Base-by-base conservation (phyloP, 2,797 vertebrate genomes). In the Danionella dracula region DNA sequence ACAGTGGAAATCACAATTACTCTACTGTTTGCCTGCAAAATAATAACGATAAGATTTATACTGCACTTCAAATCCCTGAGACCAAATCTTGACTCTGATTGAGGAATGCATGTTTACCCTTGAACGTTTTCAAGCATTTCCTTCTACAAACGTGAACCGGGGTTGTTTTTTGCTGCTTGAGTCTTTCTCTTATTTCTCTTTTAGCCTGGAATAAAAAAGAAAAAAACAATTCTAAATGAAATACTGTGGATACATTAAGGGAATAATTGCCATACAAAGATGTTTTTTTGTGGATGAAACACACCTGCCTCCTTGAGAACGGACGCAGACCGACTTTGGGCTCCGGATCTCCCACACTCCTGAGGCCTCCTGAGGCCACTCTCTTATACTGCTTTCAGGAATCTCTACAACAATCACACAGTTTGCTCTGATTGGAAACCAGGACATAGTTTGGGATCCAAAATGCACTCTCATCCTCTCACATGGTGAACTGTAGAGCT, bases 271-370 rank as follows among this genome's bases (percentile, higher is more conserved):
- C n/a, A n/a, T n/a, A n/a, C n/a, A n/a, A n/a, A n/a, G n/a, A n/a
- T n/a, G n/a, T n/a, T n/a, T n/a, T n/a, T n/a, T n/a, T n/a, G n/a
- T n/a, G n/a, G n/a, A n/a, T n/a, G n/a, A n/a, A n/a, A n/a, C n/a
- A n/a, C n/a, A 97, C 94, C 93, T 97, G 94, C 27, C 1, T 73
- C 90, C 92, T 1, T 93, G 90, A 70, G 94, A 94, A 6, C 96
- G 86, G 1, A 92, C 87, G 1, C 94, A 97, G 59, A 97, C 85
- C 66, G 75, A 82, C 50, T 71, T 78, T 66, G 73, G 77, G 42
- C n/a, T 90, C 83, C 4, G 1, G 62, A 42, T 1, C 0, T 3
- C 86, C 90, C 94, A n/a, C 94, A 95, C 62, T 85, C 77, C 4
- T 46, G 0, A 0, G n/a, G n/a, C n/a, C n/a, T n/a, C n/a, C n/a